Percentiles rank a stretch among this genome's conserved stretches.
Conservation (phyloP, 2,797 vertebrate species). For the Anguilla megastoma region DNA sequence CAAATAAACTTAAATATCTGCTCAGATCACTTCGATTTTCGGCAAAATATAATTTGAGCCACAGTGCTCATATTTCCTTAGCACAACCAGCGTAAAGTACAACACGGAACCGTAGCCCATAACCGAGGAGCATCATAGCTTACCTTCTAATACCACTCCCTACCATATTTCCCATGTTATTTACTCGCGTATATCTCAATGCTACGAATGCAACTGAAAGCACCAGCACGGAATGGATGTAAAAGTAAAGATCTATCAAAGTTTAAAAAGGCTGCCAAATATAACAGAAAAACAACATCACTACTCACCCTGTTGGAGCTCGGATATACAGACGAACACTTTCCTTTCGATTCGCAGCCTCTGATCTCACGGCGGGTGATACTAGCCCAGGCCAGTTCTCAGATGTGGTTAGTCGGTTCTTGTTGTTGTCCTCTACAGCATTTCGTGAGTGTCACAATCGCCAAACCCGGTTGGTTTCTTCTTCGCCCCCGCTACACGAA, state of each 20-base stretch:
- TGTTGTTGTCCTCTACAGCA: slow-evolving; percentile 30
- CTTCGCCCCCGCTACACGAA: slow-evolving; percentile 14
- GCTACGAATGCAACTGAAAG: not conserved
- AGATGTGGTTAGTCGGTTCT: slow-evolving; percentile 24
- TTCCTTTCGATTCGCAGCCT: slow-evolving; percentile 4
- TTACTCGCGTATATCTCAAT: slow-evolving; percentile 9
- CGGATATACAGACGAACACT: slow-evolving; percentile 24
- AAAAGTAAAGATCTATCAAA: slow-evolving; percentile 23
- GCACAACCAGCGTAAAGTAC: not conserved
- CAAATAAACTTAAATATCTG: slow-evolving; percentile 25
- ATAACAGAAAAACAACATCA: not conserved
- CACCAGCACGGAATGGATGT: not conserved
- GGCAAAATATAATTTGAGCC: slow-evolving; percentile 21
- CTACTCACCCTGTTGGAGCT: slow-evolving; percentile 35
- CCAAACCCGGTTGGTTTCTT: slow-evolving; percentile 10
- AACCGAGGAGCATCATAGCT: slow-evolving; percentile 5
- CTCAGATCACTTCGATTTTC: not conserved
- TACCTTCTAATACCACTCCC: slow-evolving; percentile 22
- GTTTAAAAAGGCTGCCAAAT: slow-evolving; percentile 7
- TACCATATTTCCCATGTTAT: slow-evolving; percentile 19
- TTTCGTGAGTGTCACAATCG: slow-evolving; percentile 26
- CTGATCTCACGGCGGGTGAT: not conserved
- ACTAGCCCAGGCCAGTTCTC: slow-evolving; percentile 33
- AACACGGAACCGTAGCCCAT: not conserved
- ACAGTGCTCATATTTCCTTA: slow-evolving; percentile 16